phyloP scores from a whole-genome alignment of 2,888 invertebrate genomes.

The Chloromyia formosa region DNA sequence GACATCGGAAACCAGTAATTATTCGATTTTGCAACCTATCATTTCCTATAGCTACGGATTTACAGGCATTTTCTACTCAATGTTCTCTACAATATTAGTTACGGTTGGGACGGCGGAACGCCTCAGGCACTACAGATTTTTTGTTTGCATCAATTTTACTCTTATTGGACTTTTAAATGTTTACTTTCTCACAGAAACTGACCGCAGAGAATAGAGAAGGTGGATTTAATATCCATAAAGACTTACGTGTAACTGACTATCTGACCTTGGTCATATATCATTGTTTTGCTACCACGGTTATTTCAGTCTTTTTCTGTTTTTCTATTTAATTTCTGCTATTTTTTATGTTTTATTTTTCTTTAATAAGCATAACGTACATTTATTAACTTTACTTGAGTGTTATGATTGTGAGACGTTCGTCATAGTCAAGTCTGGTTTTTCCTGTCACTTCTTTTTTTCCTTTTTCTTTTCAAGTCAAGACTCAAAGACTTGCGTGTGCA shows the following conservation, averaged over 20 bases:
- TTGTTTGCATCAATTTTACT: constrained; percentile 23
- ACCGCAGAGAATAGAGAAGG: neutral
- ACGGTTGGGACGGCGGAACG: constrained; percentile 2
- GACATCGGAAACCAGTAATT: no score
- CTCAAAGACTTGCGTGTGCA: no score
- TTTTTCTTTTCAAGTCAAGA: neutral
- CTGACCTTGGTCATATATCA: constrained; percentile 5
- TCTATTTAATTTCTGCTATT: neutral
- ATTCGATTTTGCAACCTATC: no score
- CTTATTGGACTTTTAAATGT: neutral
- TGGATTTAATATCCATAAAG: neutral
- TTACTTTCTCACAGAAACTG: constrained; percentile 36
- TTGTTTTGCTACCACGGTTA: neutral
- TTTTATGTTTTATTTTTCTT: constrained; percentile 10
- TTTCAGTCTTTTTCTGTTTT: constrained; percentile 5
- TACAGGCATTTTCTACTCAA: no score
- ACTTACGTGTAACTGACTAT: neutral
- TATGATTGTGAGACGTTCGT: neutral
- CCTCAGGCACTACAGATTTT: neutral
- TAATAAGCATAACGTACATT: constrained; percentile 29
- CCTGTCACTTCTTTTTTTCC: constrained; percentile 17
- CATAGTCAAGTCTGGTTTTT: constrained; percentile 22
- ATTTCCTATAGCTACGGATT: no score
- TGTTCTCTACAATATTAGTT: neutral
- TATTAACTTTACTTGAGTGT: neutral